A percentile compares a stretch with the other conserved stretches of the same genome.
phyloP scores from a whole-genome alignment of 2,113 vertebrate genomes.

The Desmodus rotundus region DNA sequence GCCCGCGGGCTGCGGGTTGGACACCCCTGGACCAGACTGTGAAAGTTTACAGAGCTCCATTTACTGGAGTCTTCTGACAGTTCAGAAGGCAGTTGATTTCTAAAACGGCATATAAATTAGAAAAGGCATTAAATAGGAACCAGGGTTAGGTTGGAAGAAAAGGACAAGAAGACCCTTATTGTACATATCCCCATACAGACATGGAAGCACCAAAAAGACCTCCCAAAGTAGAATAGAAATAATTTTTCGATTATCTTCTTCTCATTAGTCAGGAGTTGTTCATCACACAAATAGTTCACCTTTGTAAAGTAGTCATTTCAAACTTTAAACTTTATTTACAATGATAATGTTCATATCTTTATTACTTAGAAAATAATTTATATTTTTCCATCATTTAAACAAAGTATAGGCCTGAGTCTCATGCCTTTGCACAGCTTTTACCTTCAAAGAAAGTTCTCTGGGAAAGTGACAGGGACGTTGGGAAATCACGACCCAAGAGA shows the following conservation, averaged over 20 bases:
- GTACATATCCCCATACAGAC: not conserved
- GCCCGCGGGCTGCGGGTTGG: too few relatives aligned
- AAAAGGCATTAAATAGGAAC: not conserved
- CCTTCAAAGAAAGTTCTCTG: slow-evolving; percentile 57
- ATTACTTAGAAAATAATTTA: slow-evolving; percentile 78
- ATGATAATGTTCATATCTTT: slow-evolving; percentile 65
- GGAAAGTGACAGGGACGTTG: not conserved
- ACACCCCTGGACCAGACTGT: not conserved
- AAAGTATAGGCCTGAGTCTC: slow-evolving; percentile 69
- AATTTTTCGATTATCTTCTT: not conserved
- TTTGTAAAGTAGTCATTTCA: slow-evolving; percentile 58
- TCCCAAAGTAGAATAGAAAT: not conserved
- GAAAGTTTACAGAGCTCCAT: not conserved
- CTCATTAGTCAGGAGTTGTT: not conserved
- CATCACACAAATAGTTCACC: slow-evolving; percentile 48
- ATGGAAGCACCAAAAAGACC: not conserved
- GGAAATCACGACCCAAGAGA: not conserved
- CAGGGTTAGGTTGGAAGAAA: not conserved
- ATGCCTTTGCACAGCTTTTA: slow-evolving; percentile 64
- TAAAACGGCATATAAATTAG: not conserved
- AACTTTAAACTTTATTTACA: slow-evolving; percentile 73
- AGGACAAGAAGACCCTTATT: not conserved
- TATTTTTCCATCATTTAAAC: slow-evolving; percentile 70
- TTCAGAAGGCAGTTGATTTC: slow-evolving; percentile 1
- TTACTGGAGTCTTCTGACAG: not conserved